A percentile compares a stretch with the other conserved stretches of the same genome.
Conservation (phyloP, 2,888 invertebrate genomes). For the Tenthredo scrophulariae region DNA sequence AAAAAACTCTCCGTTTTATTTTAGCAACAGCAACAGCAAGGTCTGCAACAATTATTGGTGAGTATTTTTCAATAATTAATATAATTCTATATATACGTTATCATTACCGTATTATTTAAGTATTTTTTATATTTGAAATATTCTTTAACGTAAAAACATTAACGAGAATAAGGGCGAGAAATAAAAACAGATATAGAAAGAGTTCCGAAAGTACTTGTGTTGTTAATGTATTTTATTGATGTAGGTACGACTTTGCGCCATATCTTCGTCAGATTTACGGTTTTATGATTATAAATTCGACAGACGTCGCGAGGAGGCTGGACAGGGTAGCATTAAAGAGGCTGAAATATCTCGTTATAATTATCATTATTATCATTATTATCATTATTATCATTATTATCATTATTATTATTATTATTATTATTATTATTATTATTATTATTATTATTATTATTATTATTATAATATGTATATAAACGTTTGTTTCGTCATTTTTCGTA, state of each 20-base stretch:
- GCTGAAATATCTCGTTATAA: background rate
- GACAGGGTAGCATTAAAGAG: background rate
- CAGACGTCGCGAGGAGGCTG: background rate
- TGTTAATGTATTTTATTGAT: background rate
- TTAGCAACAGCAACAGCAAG: constrained; percentile 95
- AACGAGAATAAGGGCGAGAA: background rate
- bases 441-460: no score
- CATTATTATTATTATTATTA: no score
- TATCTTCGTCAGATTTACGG: background rate
- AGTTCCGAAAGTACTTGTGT: background rate
- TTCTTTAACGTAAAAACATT: background rate
- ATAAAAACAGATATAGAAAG: background rate
- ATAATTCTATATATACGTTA: background rate
- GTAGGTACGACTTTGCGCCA: background rate
- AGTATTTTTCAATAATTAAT: constrained; percentile 78
- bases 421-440: background rate
- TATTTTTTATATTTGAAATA: background rate
- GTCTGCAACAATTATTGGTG: constrained; percentile 95
- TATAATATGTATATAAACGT: background rate
- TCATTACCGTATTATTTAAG: background rate
- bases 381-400: no score
- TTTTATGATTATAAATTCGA: constrained; percentile 23
- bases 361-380: background rate
- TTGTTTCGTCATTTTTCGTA: constrained; percentile 2
- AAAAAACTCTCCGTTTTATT: constrained; percentile 72